Percentiles rank a stretch among this genome's conserved stretches.
Evolutionary conservation across 1,140 invertebrate species (phyloP).

Genomic region (Chironomus striatipennis): DNA sequence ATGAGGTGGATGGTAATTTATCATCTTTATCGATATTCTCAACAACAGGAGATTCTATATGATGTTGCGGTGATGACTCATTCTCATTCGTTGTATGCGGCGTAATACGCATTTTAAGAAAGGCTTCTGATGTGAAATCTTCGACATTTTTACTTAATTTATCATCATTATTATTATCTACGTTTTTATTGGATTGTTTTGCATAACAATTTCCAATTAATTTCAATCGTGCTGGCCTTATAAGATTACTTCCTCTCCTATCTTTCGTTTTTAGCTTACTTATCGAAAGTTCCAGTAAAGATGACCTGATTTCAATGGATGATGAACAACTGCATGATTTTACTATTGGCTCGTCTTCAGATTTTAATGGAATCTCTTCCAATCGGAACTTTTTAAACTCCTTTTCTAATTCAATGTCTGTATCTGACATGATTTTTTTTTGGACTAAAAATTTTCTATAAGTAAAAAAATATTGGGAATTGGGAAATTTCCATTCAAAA

Average conservation of each 20-base stretch:
- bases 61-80: conserved; percentile 4
- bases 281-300: not conserved
- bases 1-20: not conserved
- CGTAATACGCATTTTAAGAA: conserved; percentile 3
- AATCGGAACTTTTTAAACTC: not conserved
- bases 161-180: not conserved
- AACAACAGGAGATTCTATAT: not conserved
- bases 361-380: not conserved
- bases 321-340: conserved; percentile 16
- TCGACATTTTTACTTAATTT: not conserved
- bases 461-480: not conserved
- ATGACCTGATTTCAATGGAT: not conserved
- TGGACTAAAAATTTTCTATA: not conserved
- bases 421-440: not conserved
- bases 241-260: not conserved
- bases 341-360: not conserved
- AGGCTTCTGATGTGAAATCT: conserved; percentile 14
- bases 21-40: not conserved
- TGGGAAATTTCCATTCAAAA: not conserved
- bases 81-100: not conserved
- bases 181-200: not conserved
- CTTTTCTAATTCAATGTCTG: conserved; percentile 10
- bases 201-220: not conserved
- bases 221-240: not conserved
- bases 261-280: not conserved